Evolutionary conservation across 1,140 invertebrate genomes (phyloP), one percentile per base, ranked within the genome.

Genomic region (Conopomorpha cramerella): DNA sequence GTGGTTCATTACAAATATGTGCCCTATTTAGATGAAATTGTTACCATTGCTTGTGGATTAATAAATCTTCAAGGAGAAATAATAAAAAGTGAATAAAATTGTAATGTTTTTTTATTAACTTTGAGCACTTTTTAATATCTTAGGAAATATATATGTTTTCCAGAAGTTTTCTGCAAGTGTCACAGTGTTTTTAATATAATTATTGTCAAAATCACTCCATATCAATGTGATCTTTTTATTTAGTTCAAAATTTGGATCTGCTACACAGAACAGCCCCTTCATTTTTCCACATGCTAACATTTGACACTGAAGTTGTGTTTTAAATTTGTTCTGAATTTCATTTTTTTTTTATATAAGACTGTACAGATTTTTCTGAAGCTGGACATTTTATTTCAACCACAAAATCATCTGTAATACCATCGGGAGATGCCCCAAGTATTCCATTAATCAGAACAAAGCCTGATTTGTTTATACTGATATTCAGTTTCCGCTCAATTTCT

Each of bases 371-470:
- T 30, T 43, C 29, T 6, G 16, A 41, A 6, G 14, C 13, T 8
- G 55, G 59, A 41, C 55, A 58, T 32, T 70, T 62, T 23, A 66
- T 37, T 51, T 70, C 62, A 16, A 58, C 34, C 7, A 66, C 46
- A 38, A 27, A 50, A 27, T 52, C 38, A 14, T 49, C 14, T 34
- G 39, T 42, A 6, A 65, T 17, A 8, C 47, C 59, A 56, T 64
- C 56, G 14, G 59, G 58, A 2, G 56, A 64, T 18, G 49, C 60
- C 17, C 51, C 55, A 4, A 30, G 13, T 10, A 30, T 15, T 11
- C 30, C 16, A 16, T 30, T 30, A 4, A 30, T 15, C 30, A 30
- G 10, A 30, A 30, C 13, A 15, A 30, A 30, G 6, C 30, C 14
- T 6, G 12, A 30, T 30, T 8, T 10, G 2, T 30, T 13, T 16